Evolutionary conservation across 2,797 vertebrate genomes (phyloP), one percentile per base, ranked within the genome.

Genomic region (Lithobates pipiens): DNA sequence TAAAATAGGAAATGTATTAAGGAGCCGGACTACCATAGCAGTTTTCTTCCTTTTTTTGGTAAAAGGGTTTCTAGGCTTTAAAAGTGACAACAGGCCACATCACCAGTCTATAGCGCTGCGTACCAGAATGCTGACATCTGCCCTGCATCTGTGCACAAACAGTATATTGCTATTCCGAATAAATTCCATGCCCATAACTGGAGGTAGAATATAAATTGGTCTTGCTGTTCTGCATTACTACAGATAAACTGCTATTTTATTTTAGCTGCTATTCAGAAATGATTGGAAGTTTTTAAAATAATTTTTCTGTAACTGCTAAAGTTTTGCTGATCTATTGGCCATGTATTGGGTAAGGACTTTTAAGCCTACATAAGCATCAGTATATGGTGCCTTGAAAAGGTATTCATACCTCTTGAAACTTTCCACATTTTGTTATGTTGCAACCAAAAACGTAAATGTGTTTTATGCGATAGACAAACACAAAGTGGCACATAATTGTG

Each of bases 1-100:
- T 93, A 87, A 86, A 92, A 85, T 89, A 92, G 93, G 83, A 88
- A 88, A 46, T 77, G 50, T 70, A 87, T 90, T 89, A 89, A 79
- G 83, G 87, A 85, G 88, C 74, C 89, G 78, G 86, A 44, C 91
- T 89, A 86, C 82, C 90, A 86, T 88, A 77, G 84, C 86, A 67
- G 85, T 86, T 88, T 71, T 1, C 5, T 27, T 65, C 1, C 63
- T 88, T 89, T 80, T 42, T 87, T 87, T 87, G 85, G 76, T 87
- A 87, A 83, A 79, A 79, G n/a, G 15, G 78, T 76, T 77, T 78
- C 39, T 72, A 83, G 57, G 70, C 81, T 75, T 87, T 74, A 68
- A 69, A 74, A 75, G 73, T 69, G 29, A 78, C 11, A 68, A 72
- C 27, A 68, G 63, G 85, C 85, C 85, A 83, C 85, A 78, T 87